phyloP scores from a whole-genome alignment of 2,113 vertebrate genomes.

The Labeo catla region DNA sequence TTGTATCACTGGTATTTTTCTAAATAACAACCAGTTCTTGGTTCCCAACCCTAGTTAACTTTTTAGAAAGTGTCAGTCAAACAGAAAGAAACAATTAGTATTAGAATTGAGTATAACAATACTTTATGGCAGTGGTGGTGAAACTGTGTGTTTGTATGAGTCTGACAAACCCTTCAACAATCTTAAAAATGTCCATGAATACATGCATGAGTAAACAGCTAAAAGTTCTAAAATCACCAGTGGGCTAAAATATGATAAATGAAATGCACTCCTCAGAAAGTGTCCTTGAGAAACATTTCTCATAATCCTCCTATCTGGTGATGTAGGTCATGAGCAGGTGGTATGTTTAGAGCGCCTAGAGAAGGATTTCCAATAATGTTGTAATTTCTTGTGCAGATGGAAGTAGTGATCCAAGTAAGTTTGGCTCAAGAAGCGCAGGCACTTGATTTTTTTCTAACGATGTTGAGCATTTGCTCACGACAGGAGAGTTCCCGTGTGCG shows the following conservation, averaged over 20 bases:
- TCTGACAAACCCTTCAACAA: constrained; percentile 3
- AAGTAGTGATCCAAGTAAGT: constrained; percentile 48
- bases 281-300: constrained; percentile 49
- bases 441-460: constrained; percentile 72
- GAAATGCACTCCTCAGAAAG: constrained; percentile 4
- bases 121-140: neutral
- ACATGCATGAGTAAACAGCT: constrained; percentile 16
- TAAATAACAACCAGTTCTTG: neutral
- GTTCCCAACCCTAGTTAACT: neutral
- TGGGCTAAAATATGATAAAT: constrained; percentile 30
- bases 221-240: constrained; percentile 15
- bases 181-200: constrained; percentile 6
- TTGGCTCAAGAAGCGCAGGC: constrained; percentile 54
- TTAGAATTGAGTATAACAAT: neutral
- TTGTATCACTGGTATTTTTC: neutral
- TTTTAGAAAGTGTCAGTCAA: neutral
- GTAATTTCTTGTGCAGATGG: constrained; percentile 35
- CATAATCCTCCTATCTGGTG: constrained; percentile 41
- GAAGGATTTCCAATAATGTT: constrained; percentile 36
- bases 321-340: constrained; percentile 42
- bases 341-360: constrained; percentile 35
- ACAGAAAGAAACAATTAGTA: neutral
- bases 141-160: neutral
- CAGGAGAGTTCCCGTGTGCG: constrained; percentile 65
- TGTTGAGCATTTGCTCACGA: constrained; percentile 68